Evolutionary conservation across 1,140 invertebrate species (phyloP).

Genomic region (Leptinotarsa texana): DNA sequence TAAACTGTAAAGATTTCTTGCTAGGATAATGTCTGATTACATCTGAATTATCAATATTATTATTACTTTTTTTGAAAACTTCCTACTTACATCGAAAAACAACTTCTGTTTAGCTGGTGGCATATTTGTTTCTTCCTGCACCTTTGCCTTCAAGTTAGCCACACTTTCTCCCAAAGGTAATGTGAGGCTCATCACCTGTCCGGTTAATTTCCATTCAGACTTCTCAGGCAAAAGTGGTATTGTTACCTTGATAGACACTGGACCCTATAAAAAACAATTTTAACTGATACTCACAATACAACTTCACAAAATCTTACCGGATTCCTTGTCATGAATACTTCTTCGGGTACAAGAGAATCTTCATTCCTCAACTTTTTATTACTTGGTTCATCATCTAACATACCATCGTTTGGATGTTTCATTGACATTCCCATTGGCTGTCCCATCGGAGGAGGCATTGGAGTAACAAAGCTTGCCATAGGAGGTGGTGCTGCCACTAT

Average conservation of each 20-base stretch:
- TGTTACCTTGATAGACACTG: conserved; percentile 76
- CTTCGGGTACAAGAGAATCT: conserved; percentile 89
- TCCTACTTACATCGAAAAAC: conserved; percentile 76
- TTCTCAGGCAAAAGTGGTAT: conserved; percentile 87
- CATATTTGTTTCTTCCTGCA: conserved; percentile 89
- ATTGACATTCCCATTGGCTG: conserved; percentile 56
- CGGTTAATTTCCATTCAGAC: conserved; percentile 95
- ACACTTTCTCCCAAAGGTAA: conserved; percentile 81
- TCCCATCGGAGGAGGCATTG: conserved; percentile 55
- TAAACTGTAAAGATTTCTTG: not conserved
- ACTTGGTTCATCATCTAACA: conserved; percentile 80
- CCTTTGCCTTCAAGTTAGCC: conserved; percentile 83
- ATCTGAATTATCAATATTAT: too few species aligned
- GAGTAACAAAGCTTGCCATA: conserved; percentile 58
- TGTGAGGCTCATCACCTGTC: conserved; percentile 81
- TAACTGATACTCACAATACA: not conserved
- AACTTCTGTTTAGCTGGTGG: conserved; percentile 98
- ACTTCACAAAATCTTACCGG: conserved; percentile 35
- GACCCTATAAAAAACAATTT: conserved; percentile 56
- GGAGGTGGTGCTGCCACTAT: conserved; percentile 57
- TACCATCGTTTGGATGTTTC: conserved; percentile 58
- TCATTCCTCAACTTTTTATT: conserved; percentile 89
- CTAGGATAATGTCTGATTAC: too few species aligned
- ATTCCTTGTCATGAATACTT: conserved; percentile 75
- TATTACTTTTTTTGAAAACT: not conserved